phyloP scores from a whole-genome alignment of 2,113 vertebrate species.

The Poecile atricapillus region DNA sequence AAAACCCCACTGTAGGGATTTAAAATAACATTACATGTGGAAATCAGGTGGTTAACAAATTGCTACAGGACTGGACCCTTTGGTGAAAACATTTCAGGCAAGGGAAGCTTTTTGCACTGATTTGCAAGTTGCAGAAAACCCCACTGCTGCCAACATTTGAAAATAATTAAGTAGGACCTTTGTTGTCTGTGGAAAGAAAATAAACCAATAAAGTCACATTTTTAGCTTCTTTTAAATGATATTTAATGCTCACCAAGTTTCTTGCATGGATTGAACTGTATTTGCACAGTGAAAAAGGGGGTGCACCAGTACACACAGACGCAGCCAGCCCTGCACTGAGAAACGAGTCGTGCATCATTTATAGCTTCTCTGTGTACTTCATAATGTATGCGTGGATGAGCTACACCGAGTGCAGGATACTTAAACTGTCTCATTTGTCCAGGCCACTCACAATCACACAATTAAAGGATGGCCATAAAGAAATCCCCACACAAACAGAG shows the following conservation, averaged over 20 bases:
- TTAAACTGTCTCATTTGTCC: not conserved
- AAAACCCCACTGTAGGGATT: not conserved
- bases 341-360: not conserved
- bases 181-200: not conserved
- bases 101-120: not conserved
- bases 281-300: not conserved
- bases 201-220: not conserved
- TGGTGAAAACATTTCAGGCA: not conserved
- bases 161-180: not conserved
- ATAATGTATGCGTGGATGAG: not conserved
- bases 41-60: not conserved
- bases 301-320: not conserved
- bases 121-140: constrained; percentile 16
- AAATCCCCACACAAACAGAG: not conserved
- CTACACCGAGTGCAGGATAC: not conserved
- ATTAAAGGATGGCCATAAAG: not conserved
- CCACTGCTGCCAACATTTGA: not conserved
- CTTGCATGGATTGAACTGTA: not conserved
- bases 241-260: not conserved
- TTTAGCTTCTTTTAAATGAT: not conserved
- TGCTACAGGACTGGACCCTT: not conserved
- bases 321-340: not conserved
- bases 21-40: not conserved
- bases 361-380: not conserved
- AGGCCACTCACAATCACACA: not conserved